phyloP scores from a whole-genome alignment of 2,797 vertebrate species.

The Micropoecilia bifurca region DNA sequence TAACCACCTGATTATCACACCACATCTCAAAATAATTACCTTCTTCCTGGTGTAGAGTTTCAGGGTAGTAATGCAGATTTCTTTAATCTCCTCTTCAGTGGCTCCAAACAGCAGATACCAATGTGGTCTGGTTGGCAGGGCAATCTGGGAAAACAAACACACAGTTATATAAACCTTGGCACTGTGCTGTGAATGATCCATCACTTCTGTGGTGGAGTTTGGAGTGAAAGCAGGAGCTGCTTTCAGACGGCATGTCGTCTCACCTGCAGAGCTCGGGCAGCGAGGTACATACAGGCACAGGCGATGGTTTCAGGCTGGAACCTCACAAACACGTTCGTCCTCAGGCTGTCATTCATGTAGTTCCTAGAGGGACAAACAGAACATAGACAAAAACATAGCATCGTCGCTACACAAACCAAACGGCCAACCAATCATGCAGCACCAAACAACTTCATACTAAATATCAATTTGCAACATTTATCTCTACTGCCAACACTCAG shows the following conservation, averaged over 20 bases:
- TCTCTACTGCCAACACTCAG: background rate
- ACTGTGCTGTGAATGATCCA: too few relatives aligned
- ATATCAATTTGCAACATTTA: background rate
- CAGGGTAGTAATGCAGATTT: slow-evolving; percentile 95
- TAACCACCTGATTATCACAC: background rate
- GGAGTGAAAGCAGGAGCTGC: background rate
- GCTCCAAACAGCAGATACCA: slow-evolving; percentile 97
- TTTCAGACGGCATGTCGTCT: background rate
- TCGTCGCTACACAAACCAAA: slow-evolving; percentile 64
- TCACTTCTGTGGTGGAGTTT: background rate
- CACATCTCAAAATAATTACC: slow-evolving; percentile 66
- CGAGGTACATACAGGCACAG: slow-evolving; percentile 98
- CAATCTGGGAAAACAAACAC: slow-evolving; percentile 80
- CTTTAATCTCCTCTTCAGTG: slow-evolving; percentile 96
- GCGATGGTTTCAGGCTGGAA: slow-evolving; percentile 98
- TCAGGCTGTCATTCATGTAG: slow-evolving; percentile 98
- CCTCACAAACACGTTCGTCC: slow-evolving; percentile 98
- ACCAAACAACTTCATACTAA: background rate
- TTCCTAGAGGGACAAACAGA: slow-evolving; percentile 85
- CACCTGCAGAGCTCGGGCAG: slow-evolving; percentile 95
- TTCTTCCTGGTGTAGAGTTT: slow-evolving; percentile 96
- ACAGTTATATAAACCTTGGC: background rate
- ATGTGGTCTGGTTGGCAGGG: slow-evolving; percentile 91
- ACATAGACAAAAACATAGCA: slow-evolving; percentile 73
- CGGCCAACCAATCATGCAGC: slow-evolving; percentile 1